These are phyloP conservation scores for Campodea augens DNA, from an alignment of 1,140 invertebrate genomes.

Conservation along the genomic window DNA sequence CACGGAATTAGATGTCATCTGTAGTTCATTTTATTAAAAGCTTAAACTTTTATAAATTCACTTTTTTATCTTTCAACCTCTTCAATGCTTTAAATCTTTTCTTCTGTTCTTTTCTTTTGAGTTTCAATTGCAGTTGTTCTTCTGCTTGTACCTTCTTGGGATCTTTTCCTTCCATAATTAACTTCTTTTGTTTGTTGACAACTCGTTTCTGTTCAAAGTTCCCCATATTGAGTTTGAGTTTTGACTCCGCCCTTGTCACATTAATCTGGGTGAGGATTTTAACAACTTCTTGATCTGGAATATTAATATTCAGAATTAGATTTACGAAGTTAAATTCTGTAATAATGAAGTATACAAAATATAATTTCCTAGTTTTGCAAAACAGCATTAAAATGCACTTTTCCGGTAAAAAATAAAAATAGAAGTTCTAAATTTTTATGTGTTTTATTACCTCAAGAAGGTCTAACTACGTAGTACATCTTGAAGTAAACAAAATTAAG, in stretches of 20 bases:
- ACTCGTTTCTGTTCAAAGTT: constrained; percentile 75
- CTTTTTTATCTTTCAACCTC: too few relatives aligned
- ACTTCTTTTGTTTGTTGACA: constrained; percentile 72
- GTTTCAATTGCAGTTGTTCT: constrained; percentile 25
- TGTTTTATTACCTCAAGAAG: too few relatives aligned
- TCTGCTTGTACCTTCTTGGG: constrained; percentile 49
- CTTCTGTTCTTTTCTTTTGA: constrained; percentile 19
- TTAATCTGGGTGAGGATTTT: constrained; percentile 80
- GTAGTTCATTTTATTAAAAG: too few relatives aligned
- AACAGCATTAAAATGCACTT: too few relatives aligned
- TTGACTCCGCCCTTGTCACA: constrained; percentile 72
- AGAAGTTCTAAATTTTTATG: too few relatives aligned
- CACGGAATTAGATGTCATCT: too few relatives aligned
- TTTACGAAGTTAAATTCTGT: background rate
- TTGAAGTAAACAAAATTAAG: too few relatives aligned
- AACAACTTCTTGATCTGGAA: constrained; percentile 54
- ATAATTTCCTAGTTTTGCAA: too few relatives aligned
- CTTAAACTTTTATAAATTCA: too few relatives aligned
- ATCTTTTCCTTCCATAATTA: constrained; percentile 65
- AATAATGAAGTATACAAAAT: background rate
- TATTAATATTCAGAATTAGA: constrained; percentile 1
- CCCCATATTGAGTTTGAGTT: constrained; percentile 74
- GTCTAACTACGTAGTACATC: too few relatives aligned
- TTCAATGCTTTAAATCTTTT: constrained; percentile 28
- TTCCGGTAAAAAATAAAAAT: too few relatives aligned